These are phyloP conservation scores for Erpetoichthys calabaricus DNA, from an alignment of 2,797 vertebrate species.

Conservation along the genomic window DNA sequence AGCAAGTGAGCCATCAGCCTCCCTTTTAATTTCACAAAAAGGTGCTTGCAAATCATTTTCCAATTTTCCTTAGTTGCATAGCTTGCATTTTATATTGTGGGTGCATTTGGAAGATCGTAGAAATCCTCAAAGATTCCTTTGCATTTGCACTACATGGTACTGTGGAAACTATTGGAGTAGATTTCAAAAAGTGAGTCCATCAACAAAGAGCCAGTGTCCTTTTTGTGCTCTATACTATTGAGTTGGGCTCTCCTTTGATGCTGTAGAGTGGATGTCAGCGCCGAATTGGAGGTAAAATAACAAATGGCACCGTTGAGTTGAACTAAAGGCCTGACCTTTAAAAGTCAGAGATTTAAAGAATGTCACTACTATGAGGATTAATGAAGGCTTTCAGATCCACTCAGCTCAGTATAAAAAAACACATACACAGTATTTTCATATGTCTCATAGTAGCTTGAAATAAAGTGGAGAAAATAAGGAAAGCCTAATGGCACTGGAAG, in stretches of 20 bases:
- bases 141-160: neutral
- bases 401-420: constrained; percentile 15
- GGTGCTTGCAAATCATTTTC: too few species aligned
- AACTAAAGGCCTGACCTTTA: constrained; percentile 32
- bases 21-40: too few species aligned
- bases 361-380: constrained; percentile 38
- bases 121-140: neutral
- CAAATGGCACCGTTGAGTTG: constrained; percentile 40
- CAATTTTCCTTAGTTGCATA: too few species aligned
- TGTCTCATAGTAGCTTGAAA: constrained; percentile 34
- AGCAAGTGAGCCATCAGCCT: too few species aligned
- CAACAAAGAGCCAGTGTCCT: constrained; percentile 9
- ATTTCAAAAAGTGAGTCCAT: neutral
- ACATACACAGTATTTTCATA: constrained; percentile 18
- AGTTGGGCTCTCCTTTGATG: constrained; percentile 4
- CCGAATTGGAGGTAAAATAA: constrained; percentile 38
- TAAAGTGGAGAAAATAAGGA: constrained; percentile 16
- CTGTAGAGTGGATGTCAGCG: constrained; percentile 25
- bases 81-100: too few species aligned
- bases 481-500: constrained; percentile 2
- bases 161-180: constrained; percentile 1
- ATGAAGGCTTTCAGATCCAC: constrained; percentile 38
- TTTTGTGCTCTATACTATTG: constrained; percentile 3
- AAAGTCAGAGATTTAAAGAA: constrained; percentile 32
- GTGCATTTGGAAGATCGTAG: neutral